These are phyloP conservation scores for Centropyge bicolor DNA, from an alignment of 2,797 vertebrate species.

Conservation along the genomic window DNA sequence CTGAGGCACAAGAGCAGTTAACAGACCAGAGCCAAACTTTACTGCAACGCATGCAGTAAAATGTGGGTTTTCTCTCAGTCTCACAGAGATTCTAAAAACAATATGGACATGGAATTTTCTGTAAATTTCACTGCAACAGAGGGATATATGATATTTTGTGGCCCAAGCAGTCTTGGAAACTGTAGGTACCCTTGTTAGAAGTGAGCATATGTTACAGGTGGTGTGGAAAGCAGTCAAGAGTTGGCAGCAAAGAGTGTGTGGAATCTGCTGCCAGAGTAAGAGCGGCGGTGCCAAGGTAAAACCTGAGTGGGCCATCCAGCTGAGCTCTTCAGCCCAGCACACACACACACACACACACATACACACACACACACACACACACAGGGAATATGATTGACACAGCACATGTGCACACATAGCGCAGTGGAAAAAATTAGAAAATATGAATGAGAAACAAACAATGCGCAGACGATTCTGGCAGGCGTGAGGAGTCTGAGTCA, in stretches of 20 bases:
- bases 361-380: conserved; percentile 9
- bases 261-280: conserved; percentile 77
- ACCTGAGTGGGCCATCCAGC: conserved; percentile 74
- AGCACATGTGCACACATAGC: conserved; percentile 45
- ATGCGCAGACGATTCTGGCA: conserved; percentile 41
- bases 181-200: conserved; percentile 71
- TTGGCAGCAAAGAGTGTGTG: conserved; percentile 67
- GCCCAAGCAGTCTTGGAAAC: conserved; percentile 67
- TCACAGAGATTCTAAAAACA: conserved; percentile 44
- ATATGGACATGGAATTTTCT: conserved; percentile 54
- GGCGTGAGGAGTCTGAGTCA: conserved; percentile 46
- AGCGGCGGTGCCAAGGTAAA: conserved; percentile 78
- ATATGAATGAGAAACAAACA: conserved; percentile 65
- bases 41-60: conserved; percentile 44
- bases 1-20: conserved; percentile 29
- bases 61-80: conserved; percentile 28
- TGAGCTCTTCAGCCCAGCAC: conserved; percentile 61
- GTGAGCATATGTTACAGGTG: conserved; percentile 84
- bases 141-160: conserved; percentile 71
- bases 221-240: conserved; percentile 79
- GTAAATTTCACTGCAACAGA: conserved; percentile 44
- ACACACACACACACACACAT: conserved; percentile 35
- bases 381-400: conserved; percentile 37
- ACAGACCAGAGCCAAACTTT: conserved; percentile 38
- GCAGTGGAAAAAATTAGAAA: conserved; percentile 43